Evolutionary conservation across 2,888 invertebrate genomes (phyloP), one percentile per base, ranked within the genome.

Genomic region (Orchesella flavescens): DNA sequence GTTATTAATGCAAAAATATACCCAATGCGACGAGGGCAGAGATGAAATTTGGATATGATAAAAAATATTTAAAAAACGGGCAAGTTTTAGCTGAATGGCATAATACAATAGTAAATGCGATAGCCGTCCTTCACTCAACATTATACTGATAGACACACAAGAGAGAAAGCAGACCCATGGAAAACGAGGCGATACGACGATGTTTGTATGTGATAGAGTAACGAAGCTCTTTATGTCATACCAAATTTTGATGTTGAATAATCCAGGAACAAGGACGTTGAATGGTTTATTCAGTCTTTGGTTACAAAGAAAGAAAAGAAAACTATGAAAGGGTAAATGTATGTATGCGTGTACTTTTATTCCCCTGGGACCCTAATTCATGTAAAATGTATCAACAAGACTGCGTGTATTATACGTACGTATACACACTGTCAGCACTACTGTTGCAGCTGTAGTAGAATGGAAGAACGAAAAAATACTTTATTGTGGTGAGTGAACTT

Each of bases 311-410:
- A 59, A 72, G n/a, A 59, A 46, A 63, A 63, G 34, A 23, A 44
- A 72, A 57, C 53, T 43, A 34, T 59, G 61, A 63, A 74, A 74
- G 73, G 49, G 49, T 23, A 24, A 21, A 63, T 34, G 46, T 17
- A 57, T 59, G 61, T 23, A 63, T 34, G 46, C 13, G 34, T 59
- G 61, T 23, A 63, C 65, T 17, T 65, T 1, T 66, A 68, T 59
- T 77, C 76, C 59, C 21, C 43, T 57, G 75, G 78, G 84, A 77
- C 69, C 75, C 3, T 24, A 55, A 76, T 84, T 82, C 81, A 84
- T 84, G 84, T 75, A 84, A 84, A 81, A 84, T 84, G 81, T 73
- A 84, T 81, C 77, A 82, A 73, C 77, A 77, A 61, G 61, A 13
- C 24, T 61, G 2, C 9, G 49, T 10, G 34, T 34, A 34, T 53